Base-by-base conservation (phyloP, 1,140 invertebrate species). In the Tetramorium alpestre region DNA sequence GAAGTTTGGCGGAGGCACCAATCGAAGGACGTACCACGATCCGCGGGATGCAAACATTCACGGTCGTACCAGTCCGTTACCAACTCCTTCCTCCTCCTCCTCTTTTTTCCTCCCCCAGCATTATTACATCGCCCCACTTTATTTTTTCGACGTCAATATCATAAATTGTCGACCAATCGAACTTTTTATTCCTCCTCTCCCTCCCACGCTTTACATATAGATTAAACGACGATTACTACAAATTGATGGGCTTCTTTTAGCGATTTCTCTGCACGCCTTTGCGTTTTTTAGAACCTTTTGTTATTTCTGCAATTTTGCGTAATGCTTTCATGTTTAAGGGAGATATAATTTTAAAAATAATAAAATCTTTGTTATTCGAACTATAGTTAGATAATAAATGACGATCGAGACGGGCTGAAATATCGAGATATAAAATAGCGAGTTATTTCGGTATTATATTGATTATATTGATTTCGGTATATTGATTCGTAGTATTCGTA, bases 121-220 rank as follows among this genome's bases (percentile, higher is more conserved):
- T 72, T 8, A 2, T 80, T 49, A 69, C 18, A 82, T 82, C 54
- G 54, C 47, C 22, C 44, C 25, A 64, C 28, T 88, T 88, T 62
- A 51, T 77, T 75, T 58, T 56, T 54, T 47, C 65, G 60, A 28
- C 44, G 28, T 80, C 89, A 70, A 90, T 91, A 91, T 91, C 77
- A 81, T 90, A 89, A 92, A 92, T 93, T 60, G 60, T 60, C 47
- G 60, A 22, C 62, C 64, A 88, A 91, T 92, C 87, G 88, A 88
- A 91, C 85, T 56, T 81, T 72, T 54, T 56, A 38, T 69, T 16
- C 47, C 22, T 28, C 22, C 22, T 18, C 10, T 10, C 13, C 18
- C 8, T 8, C 33, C 7, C 16, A 41, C 8, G 25, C 8, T 44
- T 58, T 70, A 18, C 28, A 78, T 56, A 25, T 56, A 81, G 38